These are phyloP conservation scores for Megathymus violae DNA, from an alignment of 1,140 invertebrate species.

Conservation along the genomic window DNA sequence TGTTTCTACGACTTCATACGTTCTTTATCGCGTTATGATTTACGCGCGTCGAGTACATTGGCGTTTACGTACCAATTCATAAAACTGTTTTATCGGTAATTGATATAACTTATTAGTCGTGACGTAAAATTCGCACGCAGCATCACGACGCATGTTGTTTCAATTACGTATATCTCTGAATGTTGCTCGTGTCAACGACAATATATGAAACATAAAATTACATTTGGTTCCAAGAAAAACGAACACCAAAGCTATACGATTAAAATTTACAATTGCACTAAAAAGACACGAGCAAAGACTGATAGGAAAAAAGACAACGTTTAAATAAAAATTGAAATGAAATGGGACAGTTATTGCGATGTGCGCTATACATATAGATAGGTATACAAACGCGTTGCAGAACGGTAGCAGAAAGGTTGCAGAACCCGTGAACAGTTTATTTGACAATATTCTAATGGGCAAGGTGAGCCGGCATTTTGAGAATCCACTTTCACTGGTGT, in stretches of 20 bases:
- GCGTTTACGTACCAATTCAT: conserved; percentile 46
- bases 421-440: conserved; percentile 32
- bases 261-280: too few relatives aligned
- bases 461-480: conserved; percentile 58
- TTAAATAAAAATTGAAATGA: too few relatives aligned
- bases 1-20: conserved; percentile 37
- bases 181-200: conserved; percentile 17
- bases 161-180: conserved; percentile 23
- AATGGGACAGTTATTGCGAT: too few relatives aligned
- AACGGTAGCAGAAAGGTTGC: too few relatives aligned
- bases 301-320: too few relatives aligned
- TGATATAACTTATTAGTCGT: conserved; percentile 15
- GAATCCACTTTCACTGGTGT: conserved; percentile 73
- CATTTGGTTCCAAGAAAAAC: too few relatives aligned
- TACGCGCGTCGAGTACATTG: conserved; percentile 42
- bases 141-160: conserved; percentile 18
- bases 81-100: conserved; percentile 37
- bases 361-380: too few relatives aligned
- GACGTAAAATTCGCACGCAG: conserved; percentile 25
- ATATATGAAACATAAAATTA: too few relatives aligned
- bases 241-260: too few relatives aligned
- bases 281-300: too few relatives aligned
- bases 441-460: conserved; percentile 45
- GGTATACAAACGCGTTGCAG: too few relatives aligned
- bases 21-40: conserved; percentile 38